These are phyloP conservation scores for Cariama cristata DNA, from an alignment of 2,113 vertebrate genomes.

Conservation along the genomic window DNA sequence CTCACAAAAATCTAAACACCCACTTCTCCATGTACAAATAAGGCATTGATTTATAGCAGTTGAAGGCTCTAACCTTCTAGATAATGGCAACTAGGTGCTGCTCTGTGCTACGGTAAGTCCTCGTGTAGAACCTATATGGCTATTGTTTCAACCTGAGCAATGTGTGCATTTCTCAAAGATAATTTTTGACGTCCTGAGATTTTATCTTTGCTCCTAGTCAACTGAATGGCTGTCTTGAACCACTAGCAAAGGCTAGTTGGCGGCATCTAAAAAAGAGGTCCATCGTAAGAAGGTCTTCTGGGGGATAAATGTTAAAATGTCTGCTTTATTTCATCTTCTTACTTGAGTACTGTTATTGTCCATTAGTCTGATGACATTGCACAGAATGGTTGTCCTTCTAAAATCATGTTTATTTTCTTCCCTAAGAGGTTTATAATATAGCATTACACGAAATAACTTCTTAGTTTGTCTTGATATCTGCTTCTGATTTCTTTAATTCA, in stretches of 20 bases:
- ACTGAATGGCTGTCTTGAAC: background rate
- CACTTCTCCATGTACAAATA: background rate
- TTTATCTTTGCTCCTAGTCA: background rate
- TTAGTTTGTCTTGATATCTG: background rate
- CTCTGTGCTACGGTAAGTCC: background rate
- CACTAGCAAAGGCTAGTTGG: background rate
- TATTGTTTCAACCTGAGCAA: background rate
- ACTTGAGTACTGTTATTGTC: background rate
- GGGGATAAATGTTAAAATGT: background rate
- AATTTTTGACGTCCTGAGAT: background rate
- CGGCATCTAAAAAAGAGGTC: background rate
- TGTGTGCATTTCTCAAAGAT: background rate
- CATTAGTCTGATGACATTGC: background rate
- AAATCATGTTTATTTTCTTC: background rate
- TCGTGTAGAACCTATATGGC: fast-evolving
- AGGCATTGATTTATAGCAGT: background rate
- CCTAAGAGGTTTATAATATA: background rate
- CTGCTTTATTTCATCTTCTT: background rate
- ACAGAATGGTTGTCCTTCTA: background rate
- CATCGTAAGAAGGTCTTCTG: background rate
- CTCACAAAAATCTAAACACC: background rate
- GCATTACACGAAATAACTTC: background rate
- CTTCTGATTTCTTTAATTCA: background rate
- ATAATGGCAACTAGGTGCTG: background rate
- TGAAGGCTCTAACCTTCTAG: background rate